Percentiles rank a stretch among this genome's conserved stretches.
These are phyloP conservation scores for Lucilia sericata DNA, from an alignment of 1,140 invertebrate genomes.

Conservation along the genomic window DNA sequence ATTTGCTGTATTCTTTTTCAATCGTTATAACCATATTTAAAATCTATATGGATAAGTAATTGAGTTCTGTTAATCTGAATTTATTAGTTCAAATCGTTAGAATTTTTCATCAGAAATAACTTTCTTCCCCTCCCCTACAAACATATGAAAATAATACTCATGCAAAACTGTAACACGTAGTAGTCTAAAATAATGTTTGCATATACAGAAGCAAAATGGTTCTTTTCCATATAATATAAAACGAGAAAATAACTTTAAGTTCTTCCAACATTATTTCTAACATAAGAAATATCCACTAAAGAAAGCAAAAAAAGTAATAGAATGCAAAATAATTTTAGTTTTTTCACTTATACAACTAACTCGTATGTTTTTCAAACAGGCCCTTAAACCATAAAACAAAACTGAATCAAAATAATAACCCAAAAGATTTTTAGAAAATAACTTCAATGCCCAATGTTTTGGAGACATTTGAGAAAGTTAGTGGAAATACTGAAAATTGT, in stretches of 20 bases:
- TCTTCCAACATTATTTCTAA: not conserved
- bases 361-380: not conserved
- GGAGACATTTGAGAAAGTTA: not conserved
- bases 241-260: not conserved
- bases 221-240: not conserved
- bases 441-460: too few species aligned
- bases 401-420: not conserved
- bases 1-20: too few species aligned
- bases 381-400: not conserved
- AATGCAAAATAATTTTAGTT: not conserved
- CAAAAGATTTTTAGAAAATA: too few species aligned
- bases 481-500: too few species aligned
- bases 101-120: too few species aligned
- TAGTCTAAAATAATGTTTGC: not conserved
- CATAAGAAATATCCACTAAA: not conserved
- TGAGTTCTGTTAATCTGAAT: too few species aligned
- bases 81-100: too few species aligned
- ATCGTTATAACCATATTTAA: too few species aligned
- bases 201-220: not conserved
- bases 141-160: not conserved
- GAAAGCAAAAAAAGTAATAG: not conserved
- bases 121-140: not conserved
- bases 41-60: too few species aligned
- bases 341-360: not conserved
- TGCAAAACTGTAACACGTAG: not conserved